Conservation (phyloP, 2,113 vertebrate genomes). For the Polyodon spathula region DNA sequence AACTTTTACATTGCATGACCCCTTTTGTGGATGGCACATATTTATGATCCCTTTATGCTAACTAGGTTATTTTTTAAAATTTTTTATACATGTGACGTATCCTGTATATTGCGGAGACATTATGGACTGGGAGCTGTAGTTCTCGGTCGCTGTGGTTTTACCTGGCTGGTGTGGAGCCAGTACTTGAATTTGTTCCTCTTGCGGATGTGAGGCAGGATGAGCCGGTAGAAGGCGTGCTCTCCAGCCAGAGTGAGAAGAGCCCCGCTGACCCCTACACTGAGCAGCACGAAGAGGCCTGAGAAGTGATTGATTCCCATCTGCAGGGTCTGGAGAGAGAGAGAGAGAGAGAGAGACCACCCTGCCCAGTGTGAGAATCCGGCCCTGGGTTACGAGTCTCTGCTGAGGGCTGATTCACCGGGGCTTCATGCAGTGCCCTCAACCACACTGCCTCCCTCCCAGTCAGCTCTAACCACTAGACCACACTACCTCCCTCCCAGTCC, state of each 20-base stretch:
- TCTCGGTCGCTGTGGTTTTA: slow-evolving; percentile 29
- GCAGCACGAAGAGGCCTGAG: slow-evolving; percentile 75
- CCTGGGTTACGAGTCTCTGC: background rate
- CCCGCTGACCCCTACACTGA: slow-evolving; percentile 74
- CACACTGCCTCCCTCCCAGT: no score
- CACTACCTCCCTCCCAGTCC: no score
- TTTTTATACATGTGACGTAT: no score
- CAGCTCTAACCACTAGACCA: no score
- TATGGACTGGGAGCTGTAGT: background rate
- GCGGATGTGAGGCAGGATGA: slow-evolving; percentile 71
- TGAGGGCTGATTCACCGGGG: no score
- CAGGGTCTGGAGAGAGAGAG: slow-evolving; percentile 58
- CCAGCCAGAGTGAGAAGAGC: slow-evolving; percentile 71
- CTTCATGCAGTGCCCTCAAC: no score
- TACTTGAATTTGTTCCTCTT: slow-evolving; percentile 70
- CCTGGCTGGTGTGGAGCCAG: slow-evolving; percentile 89
- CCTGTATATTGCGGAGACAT: no score
- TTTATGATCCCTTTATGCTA: no score
- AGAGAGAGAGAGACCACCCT: background rate
- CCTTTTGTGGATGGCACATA: no score
- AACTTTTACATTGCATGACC: no score
- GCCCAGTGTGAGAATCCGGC: background rate
- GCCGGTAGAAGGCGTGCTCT: slow-evolving; percentile 70
- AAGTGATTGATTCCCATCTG: slow-evolving; percentile 89
- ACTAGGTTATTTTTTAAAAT: no score